These are phyloP conservation scores for Apotomis betuletana DNA, from an alignment of 2,888 invertebrate species.

Conservation along the genomic window DNA sequence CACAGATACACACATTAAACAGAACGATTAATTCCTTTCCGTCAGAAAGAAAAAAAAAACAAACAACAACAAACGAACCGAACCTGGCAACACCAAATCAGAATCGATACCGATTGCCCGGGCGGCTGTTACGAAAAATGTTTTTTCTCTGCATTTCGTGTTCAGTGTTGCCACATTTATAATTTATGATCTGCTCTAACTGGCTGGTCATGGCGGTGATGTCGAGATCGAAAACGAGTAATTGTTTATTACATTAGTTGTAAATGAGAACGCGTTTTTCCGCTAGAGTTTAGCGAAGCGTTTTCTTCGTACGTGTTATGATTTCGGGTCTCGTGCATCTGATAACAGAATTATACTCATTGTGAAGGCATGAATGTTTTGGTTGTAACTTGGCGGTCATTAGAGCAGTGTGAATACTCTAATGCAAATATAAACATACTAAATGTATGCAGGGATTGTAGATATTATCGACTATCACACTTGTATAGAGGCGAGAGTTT, in stretches of 20 bases:
- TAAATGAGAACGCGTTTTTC: constrained; percentile 39
- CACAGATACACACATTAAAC: no score
- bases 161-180: constrained; percentile 51
- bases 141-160: constrained; percentile 57
- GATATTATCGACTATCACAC: no score
- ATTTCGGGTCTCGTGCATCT: constrained; percentile 20
- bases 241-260: constrained; percentile 45
- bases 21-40: no score
- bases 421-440: no score
- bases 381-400: not conserved
- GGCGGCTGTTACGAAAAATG: constrained; percentile 57
- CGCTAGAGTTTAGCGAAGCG: constrained; percentile 33
- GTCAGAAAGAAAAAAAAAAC: no score
- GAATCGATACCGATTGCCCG: constrained; percentile 52
- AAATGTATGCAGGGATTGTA: no score
- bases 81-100: constrained; percentile 45
- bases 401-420: not conserved
- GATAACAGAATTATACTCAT: constrained; percentile 17
- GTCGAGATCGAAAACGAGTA: constrained; percentile 62
- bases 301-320: constrained; percentile 21
- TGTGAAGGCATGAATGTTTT: constrained; percentile 4
- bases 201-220: constrained; percentile 61
- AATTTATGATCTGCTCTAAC: constrained; percentile 52
- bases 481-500: no score
- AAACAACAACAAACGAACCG: not conserved